Conservation (phyloP, 2,888 invertebrate species). For the Laspeyria flexula region DNA sequence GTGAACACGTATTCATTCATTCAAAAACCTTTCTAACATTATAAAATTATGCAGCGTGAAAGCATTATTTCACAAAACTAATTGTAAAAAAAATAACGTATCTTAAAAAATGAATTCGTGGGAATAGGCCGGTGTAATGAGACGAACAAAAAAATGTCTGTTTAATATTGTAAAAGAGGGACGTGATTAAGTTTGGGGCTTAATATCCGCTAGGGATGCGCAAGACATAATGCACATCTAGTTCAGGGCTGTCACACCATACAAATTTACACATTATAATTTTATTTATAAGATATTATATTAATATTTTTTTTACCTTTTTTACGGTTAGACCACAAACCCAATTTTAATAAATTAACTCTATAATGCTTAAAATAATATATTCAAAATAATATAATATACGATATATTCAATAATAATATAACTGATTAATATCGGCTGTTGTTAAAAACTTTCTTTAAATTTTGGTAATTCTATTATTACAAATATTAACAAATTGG, state of each 20-base stretch:
- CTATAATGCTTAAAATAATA: no score
- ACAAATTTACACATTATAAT: neutral
- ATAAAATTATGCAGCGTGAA: conserved; percentile 83
- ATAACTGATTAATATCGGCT: no score
- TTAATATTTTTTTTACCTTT: no score
- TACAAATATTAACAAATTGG: no score
- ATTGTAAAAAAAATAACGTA: conserved; percentile 70
- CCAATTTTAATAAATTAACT: no score
- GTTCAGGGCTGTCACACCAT: conserved; percentile 55
- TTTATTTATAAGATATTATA: no score
- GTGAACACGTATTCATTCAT: conserved; percentile 55
- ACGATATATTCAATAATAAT: no score
- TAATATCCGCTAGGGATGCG: conserved; percentile 80
- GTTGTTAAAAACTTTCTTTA: no score
- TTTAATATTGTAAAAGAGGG: conserved; percentile 74
- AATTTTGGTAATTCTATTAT: no score
- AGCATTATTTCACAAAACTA: conserved; percentile 76
- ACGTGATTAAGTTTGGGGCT: conserved; percentile 79
- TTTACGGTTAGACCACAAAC: no score
- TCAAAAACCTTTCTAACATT: conserved; percentile 55
- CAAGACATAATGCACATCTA: conserved; percentile 76
- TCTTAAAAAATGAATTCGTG: conserved; percentile 72
- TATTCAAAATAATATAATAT: no score
- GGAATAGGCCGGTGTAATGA: conserved; percentile 80
- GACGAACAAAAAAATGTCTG: conserved; percentile 69